Percentiles rank a stretch among this genome's conserved stretches.
Conservation (phyloP, 2,797 vertebrate genomes). For the Numenius phaeopus region DNA sequence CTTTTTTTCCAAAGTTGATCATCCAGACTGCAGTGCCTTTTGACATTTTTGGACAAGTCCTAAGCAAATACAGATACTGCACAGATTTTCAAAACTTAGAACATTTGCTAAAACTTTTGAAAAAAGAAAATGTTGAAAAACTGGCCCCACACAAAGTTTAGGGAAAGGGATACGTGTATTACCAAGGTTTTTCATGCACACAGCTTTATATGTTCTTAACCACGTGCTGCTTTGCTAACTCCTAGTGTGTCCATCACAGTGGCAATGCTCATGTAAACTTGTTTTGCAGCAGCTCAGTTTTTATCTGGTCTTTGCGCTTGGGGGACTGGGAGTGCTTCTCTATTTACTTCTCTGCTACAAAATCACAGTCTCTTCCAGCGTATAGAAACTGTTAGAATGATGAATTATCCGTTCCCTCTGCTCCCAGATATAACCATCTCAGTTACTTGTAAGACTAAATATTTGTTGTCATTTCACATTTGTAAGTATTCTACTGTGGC, state of each 20-base stretch:
- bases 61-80: background rate
- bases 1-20: background rate
- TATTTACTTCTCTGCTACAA: conserved; percentile 29
- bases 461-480: conserved; percentile 34
- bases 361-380: background rate
- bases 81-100: background rate
- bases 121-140: background rate
- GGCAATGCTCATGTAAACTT: background rate
- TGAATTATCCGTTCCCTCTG: conserved; percentile 20
- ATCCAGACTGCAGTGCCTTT: background rate
- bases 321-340: background rate
- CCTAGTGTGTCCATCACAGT: background rate
- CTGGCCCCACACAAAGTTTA: background rate
- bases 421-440: conserved; percentile 22
- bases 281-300: conserved; percentile 12
- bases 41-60: background rate
- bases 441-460: conserved; percentile 1
- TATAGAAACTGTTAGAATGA: conserved; percentile 16
- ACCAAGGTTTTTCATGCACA: background rate
- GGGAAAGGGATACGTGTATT: background rate
- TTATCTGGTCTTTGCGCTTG: conserved; percentile 3
- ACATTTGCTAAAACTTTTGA: background rate
- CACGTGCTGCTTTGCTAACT: background rate
- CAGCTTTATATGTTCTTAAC: background rate
- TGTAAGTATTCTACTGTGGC: background rate